A percentile compares a stretch with the other conserved stretches of the same genome.
These are phyloP conservation scores for Verasper variegatus DNA, from an alignment of 2,113 vertebrate genomes.

Conservation along the genomic window DNA sequence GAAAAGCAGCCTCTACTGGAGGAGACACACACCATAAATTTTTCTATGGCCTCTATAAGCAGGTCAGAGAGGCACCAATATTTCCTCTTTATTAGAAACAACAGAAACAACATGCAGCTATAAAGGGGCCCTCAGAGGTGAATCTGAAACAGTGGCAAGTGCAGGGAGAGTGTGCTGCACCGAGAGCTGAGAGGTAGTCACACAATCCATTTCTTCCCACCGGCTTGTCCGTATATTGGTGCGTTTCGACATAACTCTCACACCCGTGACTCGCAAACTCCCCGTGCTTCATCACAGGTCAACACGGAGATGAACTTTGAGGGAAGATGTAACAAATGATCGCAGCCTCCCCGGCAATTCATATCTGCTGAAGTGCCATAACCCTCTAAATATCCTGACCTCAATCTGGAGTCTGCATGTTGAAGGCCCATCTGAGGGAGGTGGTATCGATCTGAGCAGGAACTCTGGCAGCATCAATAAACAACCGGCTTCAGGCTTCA, in stretches of 20 bases:
- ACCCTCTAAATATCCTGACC: slow-evolving; percentile 76
- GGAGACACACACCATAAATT: slow-evolving; percentile 70
- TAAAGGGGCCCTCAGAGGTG: slow-evolving; percentile 70
- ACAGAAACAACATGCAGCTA: slow-evolving; percentile 65
- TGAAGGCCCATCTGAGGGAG: slow-evolving; percentile 73
- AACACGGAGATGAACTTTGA: slow-evolving; percentile 71
- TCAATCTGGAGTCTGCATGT: slow-evolving; percentile 72
- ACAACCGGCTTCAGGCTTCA: slow-evolving; percentile 77
- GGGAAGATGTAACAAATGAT: slow-evolving; percentile 72
- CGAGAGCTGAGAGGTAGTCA: slow-evolving; percentile 63
- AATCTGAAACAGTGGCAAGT: slow-evolving; percentile 50
- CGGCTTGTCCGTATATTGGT: slow-evolving; percentile 31
- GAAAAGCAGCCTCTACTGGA: slow-evolving; percentile 60
- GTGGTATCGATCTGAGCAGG: slow-evolving; percentile 76
- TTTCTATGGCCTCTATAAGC: slow-evolving; percentile 66
- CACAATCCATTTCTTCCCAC: slow-evolving; percentile 61
- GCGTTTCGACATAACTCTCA: slow-evolving; percentile 58
- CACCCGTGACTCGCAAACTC: slow-evolving; percentile 46
- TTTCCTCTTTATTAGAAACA: slow-evolving; percentile 80
- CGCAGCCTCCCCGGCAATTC: slow-evolving; percentile 48
- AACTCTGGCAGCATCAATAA: slow-evolving; percentile 78
- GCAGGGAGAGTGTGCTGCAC: slow-evolving; percentile 36
- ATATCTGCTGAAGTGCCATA: slow-evolving; percentile 66
- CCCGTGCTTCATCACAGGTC: slow-evolving; percentile 72
- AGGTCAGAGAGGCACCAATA: slow-evolving; percentile 75